Evolutionary conservation across 2,888 invertebrate species (phyloP), one percentile per base, ranked within the genome.

Genomic region (Conomelus anceps): DNA sequence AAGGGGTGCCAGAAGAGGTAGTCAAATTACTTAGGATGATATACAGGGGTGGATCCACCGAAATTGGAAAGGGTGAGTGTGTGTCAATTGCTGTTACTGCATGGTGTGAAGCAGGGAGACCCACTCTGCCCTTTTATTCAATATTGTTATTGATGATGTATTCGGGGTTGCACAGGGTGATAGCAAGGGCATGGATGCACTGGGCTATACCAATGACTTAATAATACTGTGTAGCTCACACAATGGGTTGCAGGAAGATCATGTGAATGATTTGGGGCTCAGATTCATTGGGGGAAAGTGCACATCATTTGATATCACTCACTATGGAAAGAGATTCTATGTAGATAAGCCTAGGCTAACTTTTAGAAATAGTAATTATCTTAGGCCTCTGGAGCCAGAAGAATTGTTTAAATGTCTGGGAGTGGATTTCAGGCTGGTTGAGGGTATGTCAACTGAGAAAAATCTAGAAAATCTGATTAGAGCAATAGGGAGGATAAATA

Each of bases 61-160:
- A 22, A 23, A 13, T 86, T 0, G 89, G 89, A n/a, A 11, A 4
- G 22, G 7, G 20, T 63, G 63, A n/a, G n/a, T 20, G 3, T 20
- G 11, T 26, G 26, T 22, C 41, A n/a, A 3, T 3, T 20, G 11
- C n/a, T 63, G 9, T 0, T 0, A 0, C 6, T 84, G 0, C 13
- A 89, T 4, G 91, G 90, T 0, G 90, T 90, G 0, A 90, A 90
- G 23, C 91, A 91, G 24, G 90, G 91, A 0, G 89, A 90, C 22
- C 90, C 90, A 0, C 85, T 90, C 90, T 0, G 89, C 91, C 11
- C 23, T 90, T 0, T 86, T 90, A n/a, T 90, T 90, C 86, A 90
- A 90, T 84, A 17, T 90, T 0, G 85, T 89, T 1, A 17, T 90
- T 23, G 90, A 90, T 26, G 17, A 29, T 0, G 22, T 90, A 0